Evolutionary conservation across 2,113 vertebrate species (phyloP), one percentile per base, ranked within the genome.

Genomic region (Channa maculata): DNA sequence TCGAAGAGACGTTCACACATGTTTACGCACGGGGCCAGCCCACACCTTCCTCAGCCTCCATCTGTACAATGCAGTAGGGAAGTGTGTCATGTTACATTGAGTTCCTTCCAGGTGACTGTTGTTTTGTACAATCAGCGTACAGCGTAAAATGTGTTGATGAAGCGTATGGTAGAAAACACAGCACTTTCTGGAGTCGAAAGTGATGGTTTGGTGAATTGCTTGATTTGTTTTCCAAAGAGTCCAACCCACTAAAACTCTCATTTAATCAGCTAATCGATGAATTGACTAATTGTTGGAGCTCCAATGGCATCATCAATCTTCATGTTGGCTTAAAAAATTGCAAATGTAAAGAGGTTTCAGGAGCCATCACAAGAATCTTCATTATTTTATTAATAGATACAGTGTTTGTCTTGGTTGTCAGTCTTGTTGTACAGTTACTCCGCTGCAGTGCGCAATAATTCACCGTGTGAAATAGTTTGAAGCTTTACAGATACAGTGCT

Each of bases 1-100:
- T 8, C 33, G 13, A 3, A 13, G 38, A 46, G 43, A 55, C 4
- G 46, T 61, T 38, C 3, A 55, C 75, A 78, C 84, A 85, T 77
- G 82, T 78, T 65, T 39, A 10, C 8, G 54, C 80, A 77, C 68
- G 74, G 61, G 65, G 53, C 57, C 15, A 5, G 54, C 59, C 83
- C 71, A 60, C 83, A 55, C 71, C 80, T 73, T 76, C 71, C 81
- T 41, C 69, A 75, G 65, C 44, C 63, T 57, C 61, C 38, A 4
- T 11, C 36, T 15, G 78, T 8, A 44, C 54, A 45, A 2, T 60
- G 66, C 75, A 80, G 74, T 5, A 36, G 57, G 63, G 39, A 74
- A 65, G 58, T 60, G 37, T 54, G 12, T 71, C 8, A 33, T 51
- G 52, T 49, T 54, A 5, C 51, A 10, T 13, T 12, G 8, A 24